A percentile compares a stretch with the other conserved stretches of the same genome.
Evolutionary conservation across 2,797 vertebrate genomes (phyloP).

Genomic region (Xiphophorus birchmanni): DNA sequence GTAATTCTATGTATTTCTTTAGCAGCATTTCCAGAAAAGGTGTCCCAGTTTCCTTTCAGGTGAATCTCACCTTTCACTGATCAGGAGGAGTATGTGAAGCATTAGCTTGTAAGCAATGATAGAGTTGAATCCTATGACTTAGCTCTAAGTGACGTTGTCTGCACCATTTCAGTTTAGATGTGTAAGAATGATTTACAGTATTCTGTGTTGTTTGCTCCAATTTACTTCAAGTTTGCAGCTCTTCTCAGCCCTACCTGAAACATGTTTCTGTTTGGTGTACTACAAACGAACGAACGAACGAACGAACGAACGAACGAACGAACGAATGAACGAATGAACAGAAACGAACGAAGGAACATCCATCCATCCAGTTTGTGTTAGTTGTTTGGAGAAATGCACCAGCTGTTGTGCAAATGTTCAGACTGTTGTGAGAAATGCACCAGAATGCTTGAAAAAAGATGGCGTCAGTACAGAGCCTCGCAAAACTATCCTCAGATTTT

Average conservation of each 20-base stretch:
- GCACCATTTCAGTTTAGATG: neutral
- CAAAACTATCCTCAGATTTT: neutral
- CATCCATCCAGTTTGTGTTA: no score
- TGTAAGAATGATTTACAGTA: no score
- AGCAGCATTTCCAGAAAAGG: neutral
- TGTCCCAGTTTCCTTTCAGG: neutral
- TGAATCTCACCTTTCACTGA: neutral
- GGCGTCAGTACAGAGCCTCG: neutral
- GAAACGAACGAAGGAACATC: no score
- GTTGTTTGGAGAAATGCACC: no score
- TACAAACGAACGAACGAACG: no score
- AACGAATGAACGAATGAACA: no score
- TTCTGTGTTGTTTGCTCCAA: neutral
- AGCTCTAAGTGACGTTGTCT: neutral
- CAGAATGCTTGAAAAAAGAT: neutral
- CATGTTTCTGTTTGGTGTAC: no score
- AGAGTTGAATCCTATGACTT: neutral
- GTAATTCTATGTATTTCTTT: neutral
- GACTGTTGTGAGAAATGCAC: neutral
- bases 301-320: no score
- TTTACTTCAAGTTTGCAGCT: neutral
- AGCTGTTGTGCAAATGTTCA: no score
- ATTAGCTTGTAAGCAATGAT: neutral
- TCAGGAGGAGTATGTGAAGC: neutral
- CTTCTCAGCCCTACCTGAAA: no score